Evolutionary conservation across 2,113 vertebrate genomes (phyloP).

Genomic region (Labrus mixtus): DNA sequence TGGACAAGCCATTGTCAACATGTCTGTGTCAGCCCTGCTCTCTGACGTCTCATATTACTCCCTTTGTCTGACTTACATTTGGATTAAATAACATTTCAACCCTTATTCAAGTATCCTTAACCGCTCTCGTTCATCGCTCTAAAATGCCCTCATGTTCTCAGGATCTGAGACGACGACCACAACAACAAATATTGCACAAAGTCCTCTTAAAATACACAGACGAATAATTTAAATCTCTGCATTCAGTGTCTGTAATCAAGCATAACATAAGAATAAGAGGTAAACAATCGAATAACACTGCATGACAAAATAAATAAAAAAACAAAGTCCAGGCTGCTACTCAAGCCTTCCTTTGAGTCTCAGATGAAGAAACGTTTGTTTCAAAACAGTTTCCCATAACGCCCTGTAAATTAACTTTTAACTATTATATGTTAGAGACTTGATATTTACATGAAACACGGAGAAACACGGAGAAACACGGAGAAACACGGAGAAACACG

Average conservation of each 20-base stretch:
- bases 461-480: conserved; percentile 73
- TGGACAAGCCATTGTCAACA: background rate
- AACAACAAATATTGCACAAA: conserved; percentile 66
- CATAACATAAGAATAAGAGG: conserved; percentile 54
- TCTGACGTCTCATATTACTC: conserved; percentile 15
- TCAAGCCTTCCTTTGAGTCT: conserved; percentile 63
- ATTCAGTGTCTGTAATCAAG: conserved; percentile 63
- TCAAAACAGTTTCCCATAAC: conserved; percentile 38
- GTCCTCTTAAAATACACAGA: conserved; percentile 55
- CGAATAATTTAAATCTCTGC: conserved; percentile 49
- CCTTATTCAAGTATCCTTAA: conserved; percentile 68
- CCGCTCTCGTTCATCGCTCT: conserved; percentile 66
- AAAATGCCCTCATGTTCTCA: conserved; percentile 46
- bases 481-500: too few relatives aligned
- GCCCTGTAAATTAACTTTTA: conserved; percentile 49
- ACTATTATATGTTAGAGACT: conserved; percentile 54
- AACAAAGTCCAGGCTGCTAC: conserved; percentile 55
- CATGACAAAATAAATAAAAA: conserved; percentile 58
- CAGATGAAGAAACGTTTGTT: conserved; percentile 30
- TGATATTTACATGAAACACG: conserved; percentile 86
- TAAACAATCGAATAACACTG: conserved; percentile 68
- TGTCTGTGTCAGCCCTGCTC: conserved; percentile 38
- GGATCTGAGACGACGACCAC: conserved; percentile 31
- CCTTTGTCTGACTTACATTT: conserved; percentile 24
- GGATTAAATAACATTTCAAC: conserved; percentile 44